phyloP scores from a whole-genome alignment of 2,113 vertebrate species.

The Microcebus jonahi region DNA sequence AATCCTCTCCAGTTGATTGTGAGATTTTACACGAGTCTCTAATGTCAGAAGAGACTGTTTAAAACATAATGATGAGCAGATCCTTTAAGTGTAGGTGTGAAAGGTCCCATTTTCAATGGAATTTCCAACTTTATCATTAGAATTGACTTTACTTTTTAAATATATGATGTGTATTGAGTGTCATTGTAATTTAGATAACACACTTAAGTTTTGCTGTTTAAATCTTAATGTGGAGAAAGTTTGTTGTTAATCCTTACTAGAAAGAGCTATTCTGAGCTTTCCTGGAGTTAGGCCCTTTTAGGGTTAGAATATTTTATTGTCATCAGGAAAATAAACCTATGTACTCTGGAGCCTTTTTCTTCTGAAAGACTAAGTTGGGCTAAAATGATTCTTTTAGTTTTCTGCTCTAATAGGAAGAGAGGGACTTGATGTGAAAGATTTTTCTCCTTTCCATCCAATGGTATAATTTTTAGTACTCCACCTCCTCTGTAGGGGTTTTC shows the following conservation, averaged over 20 bases:
- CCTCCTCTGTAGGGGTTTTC: conserved; percentile 54
- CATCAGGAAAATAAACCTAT: conserved; percentile 60
- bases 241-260: conserved; percentile 46
- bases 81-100: conserved; percentile 18
- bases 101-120: conserved; percentile 37
- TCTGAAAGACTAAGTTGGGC: conserved; percentile 59
- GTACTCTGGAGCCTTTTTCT: conserved; percentile 56
- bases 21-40: conserved; percentile 42
- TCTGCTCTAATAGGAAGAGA: conserved; percentile 50
- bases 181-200: conserved; percentile 40
- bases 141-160: conserved; percentile 45
- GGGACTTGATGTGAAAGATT: conserved; percentile 39
- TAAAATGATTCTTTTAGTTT: conserved; percentile 62
- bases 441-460: conserved; percentile 60
- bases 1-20: background rate
- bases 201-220: conserved; percentile 54
- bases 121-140: conserved; percentile 38
- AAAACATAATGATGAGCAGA: conserved; percentile 27
- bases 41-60: conserved; percentile 32
- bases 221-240: conserved; percentile 1
- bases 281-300: conserved; percentile 12
- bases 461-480: conserved; percentile 56
- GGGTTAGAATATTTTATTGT: conserved; percentile 33
- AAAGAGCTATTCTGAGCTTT: conserved; percentile 57
- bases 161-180: background rate